Percentiles rank a stretch among this genome's conserved stretches.
Evolutionary conservation across 2,113 vertebrate species (phyloP).

Genomic region (Hypocryptadius cinnamomeus): DNA sequence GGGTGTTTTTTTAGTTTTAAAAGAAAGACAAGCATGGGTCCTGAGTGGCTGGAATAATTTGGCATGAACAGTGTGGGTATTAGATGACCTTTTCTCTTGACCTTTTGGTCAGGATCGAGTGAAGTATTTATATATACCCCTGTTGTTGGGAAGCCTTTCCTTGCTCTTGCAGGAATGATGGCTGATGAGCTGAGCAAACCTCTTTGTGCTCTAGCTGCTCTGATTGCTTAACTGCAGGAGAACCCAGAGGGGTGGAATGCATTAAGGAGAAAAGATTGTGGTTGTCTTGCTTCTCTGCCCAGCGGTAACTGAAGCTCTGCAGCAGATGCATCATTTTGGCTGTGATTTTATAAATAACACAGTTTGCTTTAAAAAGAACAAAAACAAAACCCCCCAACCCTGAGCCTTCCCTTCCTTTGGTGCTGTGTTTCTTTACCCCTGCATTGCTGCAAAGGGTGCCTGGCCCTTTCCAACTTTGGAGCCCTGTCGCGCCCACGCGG

Average conservation of each 20-base stretch:
- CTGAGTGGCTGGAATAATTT: neutral
- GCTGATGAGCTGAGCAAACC: neutral
- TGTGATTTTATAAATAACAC: neutral
- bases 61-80: neutral
- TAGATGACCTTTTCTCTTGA: slow-evolving; percentile 22
- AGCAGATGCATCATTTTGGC: neutral
- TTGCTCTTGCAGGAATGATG: neutral
- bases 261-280: neutral
- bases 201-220: neutral
- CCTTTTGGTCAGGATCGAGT: neutral
- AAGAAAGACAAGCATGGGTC: neutral
- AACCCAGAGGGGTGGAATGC: neutral
- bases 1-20: neutral
- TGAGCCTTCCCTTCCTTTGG: neutral
- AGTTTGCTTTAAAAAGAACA: neutral
- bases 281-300: neutral
- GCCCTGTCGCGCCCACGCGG: fast-evolving
- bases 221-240: neutral
- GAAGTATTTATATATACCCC: slow-evolving; percentile 25
- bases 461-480: neutral
- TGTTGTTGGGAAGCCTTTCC: neutral
- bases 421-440: neutral
- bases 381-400: neutral
- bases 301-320: neutral
- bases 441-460: fast-evolving